Conservation (phyloP, 2,113 vertebrate genomes). For the Anolis carolinensis region DNA sequence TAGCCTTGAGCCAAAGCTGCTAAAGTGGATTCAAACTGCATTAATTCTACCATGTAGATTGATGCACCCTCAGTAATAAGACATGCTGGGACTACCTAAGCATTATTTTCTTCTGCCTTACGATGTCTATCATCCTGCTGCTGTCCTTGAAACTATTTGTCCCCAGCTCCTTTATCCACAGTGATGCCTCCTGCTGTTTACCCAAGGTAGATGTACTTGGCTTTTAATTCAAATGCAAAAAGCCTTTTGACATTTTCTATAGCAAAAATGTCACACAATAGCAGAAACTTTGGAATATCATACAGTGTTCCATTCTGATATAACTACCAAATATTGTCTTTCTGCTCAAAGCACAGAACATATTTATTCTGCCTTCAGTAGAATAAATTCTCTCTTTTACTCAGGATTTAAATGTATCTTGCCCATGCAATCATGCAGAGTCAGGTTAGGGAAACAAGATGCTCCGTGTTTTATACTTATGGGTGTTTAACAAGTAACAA, state of each 20-base stretch:
- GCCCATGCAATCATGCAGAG: conserved; percentile 52
- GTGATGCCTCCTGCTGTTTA: conserved; percentile 2
- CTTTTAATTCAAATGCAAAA: conserved; percentile 22
- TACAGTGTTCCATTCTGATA: neutral
- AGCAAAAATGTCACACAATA: conserved; percentile 22
- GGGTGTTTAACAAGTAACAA: conserved; percentile 35
- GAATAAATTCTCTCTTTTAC: conserved; percentile 48
- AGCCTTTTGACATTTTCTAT: conserved; percentile 1
- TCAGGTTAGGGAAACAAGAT: conserved; percentile 49
- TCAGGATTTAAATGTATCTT: conserved; percentile 56
- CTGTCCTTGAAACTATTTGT: neutral
- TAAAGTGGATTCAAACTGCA: too few species aligned
- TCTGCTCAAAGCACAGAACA: conserved; percentile 46
- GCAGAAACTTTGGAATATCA: conserved; percentile 8
- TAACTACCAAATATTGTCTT: conserved; percentile 20
- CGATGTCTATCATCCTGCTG: conserved; percentile 1
- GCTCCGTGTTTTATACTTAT: conserved; percentile 28
- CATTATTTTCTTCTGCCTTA: neutral
- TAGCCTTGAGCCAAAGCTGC: too few species aligned
- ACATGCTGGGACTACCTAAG: too few species aligned
- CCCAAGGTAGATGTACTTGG: neutral
- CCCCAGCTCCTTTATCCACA: neutral
- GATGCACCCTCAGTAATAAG: too few species aligned
- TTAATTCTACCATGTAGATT: too few species aligned
- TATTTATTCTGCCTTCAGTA: conserved; percentile 52